Evolutionary conservation across 2,888 invertebrate genomes (phyloP).

Genomic region (Gortyna flavago): DNA sequence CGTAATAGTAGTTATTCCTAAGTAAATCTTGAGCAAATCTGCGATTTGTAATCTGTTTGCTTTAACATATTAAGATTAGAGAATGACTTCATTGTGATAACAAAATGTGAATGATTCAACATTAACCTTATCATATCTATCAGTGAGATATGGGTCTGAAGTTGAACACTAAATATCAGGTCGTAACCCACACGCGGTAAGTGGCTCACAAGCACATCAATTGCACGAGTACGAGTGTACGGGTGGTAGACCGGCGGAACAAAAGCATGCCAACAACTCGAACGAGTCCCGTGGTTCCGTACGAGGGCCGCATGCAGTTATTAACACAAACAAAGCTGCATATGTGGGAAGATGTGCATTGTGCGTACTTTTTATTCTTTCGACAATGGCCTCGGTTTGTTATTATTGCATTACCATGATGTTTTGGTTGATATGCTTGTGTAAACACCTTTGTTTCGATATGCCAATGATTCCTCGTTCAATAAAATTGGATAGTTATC

Average conservation of each 20-base stretch:
- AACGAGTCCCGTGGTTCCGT: slow-evolving; percentile 55
- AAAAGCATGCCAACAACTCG: slow-evolving; percentile 73
- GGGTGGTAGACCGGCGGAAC: slow-evolving; percentile 71
- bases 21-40: slow-evolving; percentile 38
- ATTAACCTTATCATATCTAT: slow-evolving; percentile 1
- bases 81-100: slow-evolving; percentile 37
- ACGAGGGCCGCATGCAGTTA: slow-evolving; percentile 65
- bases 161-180: slow-evolving; percentile 32
- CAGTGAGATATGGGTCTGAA: slow-evolving; percentile 20
- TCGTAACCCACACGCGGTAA: slow-evolving; percentile 69
- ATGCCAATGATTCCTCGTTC: slow-evolving; percentile 15
- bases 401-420: slow-evolving; percentile 64
- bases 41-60: slow-evolving; percentile 37
- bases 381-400: slow-evolving; percentile 62
- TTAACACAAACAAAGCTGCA: slow-evolving; percentile 70
- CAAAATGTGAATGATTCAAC: slow-evolving; percentile 25
- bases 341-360: slow-evolving; percentile 74
- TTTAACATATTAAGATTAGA: slow-evolving; percentile 29
- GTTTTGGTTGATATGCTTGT: slow-evolving; percentile 53
- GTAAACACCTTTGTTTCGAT: slow-evolving; percentile 46
- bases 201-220: slow-evolving; percentile 75
- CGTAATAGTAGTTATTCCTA: slow-evolving; percentile 51
- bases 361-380: slow-evolving; percentile 69
- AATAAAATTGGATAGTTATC: slow-evolving; percentile 37
- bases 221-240: slow-evolving; percentile 68